Conservation (phyloP, 2,113 vertebrate species). For the Plectropomus leopardus region DNA sequence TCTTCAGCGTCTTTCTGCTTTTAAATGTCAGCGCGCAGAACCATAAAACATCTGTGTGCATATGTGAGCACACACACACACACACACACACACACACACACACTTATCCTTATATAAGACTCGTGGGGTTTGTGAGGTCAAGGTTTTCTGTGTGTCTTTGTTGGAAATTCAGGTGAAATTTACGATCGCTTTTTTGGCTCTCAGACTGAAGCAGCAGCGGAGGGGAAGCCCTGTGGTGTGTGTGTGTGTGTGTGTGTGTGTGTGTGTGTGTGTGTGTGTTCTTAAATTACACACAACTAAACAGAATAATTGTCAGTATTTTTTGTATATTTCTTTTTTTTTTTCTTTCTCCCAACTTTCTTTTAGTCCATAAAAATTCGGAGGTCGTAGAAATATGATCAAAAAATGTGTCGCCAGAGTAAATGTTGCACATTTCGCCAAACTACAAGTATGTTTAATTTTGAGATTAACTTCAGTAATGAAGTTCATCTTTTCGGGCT, state of each 20-base stretch:
- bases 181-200: constrained; percentile 26
- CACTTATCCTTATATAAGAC: background rate
- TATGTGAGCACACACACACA: background rate
- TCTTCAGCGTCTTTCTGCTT: constrained; percentile 52
- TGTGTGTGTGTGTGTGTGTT: background rate
- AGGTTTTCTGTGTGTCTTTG: constrained; percentile 54
- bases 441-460: too few relatives aligned
- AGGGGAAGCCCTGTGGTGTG: constrained; percentile 30
- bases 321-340: too few relatives aligned
- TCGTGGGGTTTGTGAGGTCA: constrained; percentile 45
- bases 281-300: too few relatives aligned
- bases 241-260: constrained; percentile 29
- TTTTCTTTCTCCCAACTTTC: too few relatives aligned
- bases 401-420: too few relatives aligned
- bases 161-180: constrained; percentile 59
- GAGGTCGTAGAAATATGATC: too few relatives aligned
- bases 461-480: too few relatives aligned
- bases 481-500: too few relatives aligned
- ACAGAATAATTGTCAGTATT: too few relatives aligned
- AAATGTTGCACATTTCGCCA: too few relatives aligned
- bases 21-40: constrained; percentile 49
- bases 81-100: constrained; percentile 31
- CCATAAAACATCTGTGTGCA: constrained; percentile 53
- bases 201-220: too few relatives aligned
- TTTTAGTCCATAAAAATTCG: too few relatives aligned